Evolutionary conservation across 2,113 vertebrate genomes (phyloP).

Genomic region (Gasterosteus nipponicus): DNA sequence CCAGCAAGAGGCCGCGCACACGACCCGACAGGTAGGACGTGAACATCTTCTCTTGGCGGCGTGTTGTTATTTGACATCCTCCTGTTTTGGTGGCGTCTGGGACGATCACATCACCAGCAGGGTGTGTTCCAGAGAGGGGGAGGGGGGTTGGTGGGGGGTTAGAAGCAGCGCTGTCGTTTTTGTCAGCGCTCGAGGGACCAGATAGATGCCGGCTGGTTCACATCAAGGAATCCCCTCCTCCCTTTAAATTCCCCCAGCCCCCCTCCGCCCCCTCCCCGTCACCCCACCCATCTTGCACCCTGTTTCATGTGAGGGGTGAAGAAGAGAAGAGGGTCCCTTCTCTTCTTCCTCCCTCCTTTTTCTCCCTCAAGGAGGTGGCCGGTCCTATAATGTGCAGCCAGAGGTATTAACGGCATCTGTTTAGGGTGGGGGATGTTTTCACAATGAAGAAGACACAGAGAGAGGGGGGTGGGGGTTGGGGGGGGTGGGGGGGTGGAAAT

Average conservation of each 20-base stretch:
- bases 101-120: slow-evolving; percentile 48
- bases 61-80: neutral
- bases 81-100: slow-evolving; percentile 25
- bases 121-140: slow-evolving; percentile 56
- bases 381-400: slow-evolving; percentile 55
- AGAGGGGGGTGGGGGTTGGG: neutral
- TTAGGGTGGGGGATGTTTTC: slow-evolving; percentile 41
- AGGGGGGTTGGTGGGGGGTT: neutral
- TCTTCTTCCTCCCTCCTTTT: slow-evolving; percentile 13
- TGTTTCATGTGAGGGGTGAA: slow-evolving; percentile 14
- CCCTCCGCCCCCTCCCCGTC: neutral
- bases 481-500: no score
- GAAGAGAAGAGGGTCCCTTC: slow-evolving; percentile 29
- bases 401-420: slow-evolving; percentile 68
- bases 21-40: slow-evolving; percentile 43
- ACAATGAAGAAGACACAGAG: slow-evolving; percentile 28
- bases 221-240: slow-evolving; percentile 71
- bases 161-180: slow-evolving; percentile 53
- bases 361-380: slow-evolving; percentile 27
- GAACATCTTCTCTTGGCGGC: neutral
- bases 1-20: slow-evolving; percentile 22
- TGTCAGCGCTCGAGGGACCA: slow-evolving; percentile 38
- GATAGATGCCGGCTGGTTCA: slow-evolving; percentile 57
- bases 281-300: neutral
- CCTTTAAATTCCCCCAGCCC: slow-evolving; percentile 31